Evolutionary conservation across 2,888 invertebrate genomes (phyloP).

Genomic region (Dolichomitus sp.): DNA sequence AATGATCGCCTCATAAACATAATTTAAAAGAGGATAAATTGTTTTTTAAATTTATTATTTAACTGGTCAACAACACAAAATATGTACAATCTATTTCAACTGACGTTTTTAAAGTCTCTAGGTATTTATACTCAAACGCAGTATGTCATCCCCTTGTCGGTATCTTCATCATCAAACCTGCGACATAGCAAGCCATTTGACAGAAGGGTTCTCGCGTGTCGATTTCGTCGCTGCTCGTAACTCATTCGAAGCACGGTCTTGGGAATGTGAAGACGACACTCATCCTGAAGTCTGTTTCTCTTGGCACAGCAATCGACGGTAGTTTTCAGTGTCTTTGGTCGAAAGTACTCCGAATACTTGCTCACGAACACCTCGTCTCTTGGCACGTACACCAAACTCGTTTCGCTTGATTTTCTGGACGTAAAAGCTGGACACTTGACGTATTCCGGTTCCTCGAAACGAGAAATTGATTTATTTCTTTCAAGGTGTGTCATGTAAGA

Average conservation of each 20-base stretch:
- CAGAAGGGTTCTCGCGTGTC: conserved; percentile 62
- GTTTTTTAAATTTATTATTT: conserved; percentile 46
- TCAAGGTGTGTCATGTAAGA: conserved; percentile 16
- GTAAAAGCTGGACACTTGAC: conserved; percentile 43
- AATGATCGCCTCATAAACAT: not conserved
- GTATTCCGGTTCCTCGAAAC: conserved; percentile 35
- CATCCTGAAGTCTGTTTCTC: conserved; percentile 75
- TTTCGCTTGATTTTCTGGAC: conserved; percentile 49
- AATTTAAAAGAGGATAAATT: not conserved
- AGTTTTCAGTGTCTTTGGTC: conserved; percentile 65
- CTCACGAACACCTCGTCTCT: conserved; percentile 62
- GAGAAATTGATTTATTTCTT: conserved; percentile 32
- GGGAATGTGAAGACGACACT: conserved; percentile 70
- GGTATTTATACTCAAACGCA: conserved; percentile 47
- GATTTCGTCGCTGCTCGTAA: conserved; percentile 61
- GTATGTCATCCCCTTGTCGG: conserved; percentile 26
- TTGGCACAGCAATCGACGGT: conserved; percentile 71
- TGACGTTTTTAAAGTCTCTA: not conserved
- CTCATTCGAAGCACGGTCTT: conserved; percentile 62
- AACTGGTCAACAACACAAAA: not conserved
- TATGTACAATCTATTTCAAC: conserved; percentile 4
- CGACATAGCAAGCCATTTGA: conserved; percentile 44
- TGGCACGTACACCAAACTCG: conserved; percentile 47
- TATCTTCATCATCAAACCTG: conserved; percentile 27
- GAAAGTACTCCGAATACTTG: conserved; percentile 65